These are phyloP conservation scores for Urosaurus nigricauda DNA, from an alignment of 2,797 vertebrate species.

Conservation along the genomic window DNA sequence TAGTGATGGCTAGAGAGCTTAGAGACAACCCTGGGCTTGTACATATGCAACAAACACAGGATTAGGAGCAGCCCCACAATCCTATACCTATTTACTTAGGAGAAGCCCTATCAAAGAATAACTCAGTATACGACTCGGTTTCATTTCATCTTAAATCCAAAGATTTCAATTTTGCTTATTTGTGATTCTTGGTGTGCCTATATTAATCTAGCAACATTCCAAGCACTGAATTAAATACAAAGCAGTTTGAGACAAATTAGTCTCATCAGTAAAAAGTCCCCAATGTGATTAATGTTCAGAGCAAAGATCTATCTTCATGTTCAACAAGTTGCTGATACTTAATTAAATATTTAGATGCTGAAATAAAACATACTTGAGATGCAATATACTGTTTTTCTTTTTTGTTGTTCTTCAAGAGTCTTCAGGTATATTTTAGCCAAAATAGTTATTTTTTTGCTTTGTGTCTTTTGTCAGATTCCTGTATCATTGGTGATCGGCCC, in stretches of 20 bases:
- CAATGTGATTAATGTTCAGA: conserved; percentile 2
- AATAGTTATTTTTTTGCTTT: neutral
- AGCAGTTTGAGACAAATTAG: neutral
- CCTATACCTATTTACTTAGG: neutral
- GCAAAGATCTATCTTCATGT: neutral
- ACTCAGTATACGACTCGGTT: neutral
- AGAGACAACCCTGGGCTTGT: too few species aligned
- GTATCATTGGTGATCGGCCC: conserved; percentile 89
- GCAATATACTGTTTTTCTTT: neutral
- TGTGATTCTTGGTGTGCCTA: neutral
- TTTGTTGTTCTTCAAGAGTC: neutral
- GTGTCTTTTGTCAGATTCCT: conserved; percentile 85
- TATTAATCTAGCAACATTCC: neutral
- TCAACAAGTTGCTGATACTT: neutral
- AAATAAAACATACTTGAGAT: neutral
- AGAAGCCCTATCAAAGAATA: neutral
- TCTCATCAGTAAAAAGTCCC: neutral
- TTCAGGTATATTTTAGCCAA: fast-evolving
- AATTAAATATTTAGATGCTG: neutral
- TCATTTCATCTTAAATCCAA: neutral
- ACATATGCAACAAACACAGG: too few species aligned
- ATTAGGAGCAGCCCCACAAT: neutral
- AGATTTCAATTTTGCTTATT: neutral
- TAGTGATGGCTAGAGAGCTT: neutral
- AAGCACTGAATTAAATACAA: neutral